Evolutionary conservation across 2,797 vertebrate species (phyloP), one percentile per base, ranked within the genome.

Genomic region (Sebastes cheni): DNA sequence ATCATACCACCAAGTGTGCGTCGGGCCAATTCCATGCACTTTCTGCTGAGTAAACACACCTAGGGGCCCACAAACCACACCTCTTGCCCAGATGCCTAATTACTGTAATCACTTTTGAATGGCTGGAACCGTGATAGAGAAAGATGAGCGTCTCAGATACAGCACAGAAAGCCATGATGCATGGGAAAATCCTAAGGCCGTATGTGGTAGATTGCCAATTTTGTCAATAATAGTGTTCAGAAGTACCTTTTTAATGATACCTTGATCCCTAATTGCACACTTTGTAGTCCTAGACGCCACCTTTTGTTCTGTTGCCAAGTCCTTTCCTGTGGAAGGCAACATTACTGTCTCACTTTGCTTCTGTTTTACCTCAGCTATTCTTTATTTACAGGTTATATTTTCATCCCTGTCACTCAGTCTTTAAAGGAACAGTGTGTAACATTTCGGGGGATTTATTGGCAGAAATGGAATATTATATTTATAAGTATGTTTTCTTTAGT

Each of bases 21-120:
- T 23, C 50, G 75, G 79, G 79, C 74, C 84, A 77, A 66, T 88
- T 88, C 32, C 16, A 39, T 74, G 54, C 73, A 78, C 86, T 86
- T 92, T 92, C 86, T 93, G 92, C 91, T 90, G 91, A 88, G 81
- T 86, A 91, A 89, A 91, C 86, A 88, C 83, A 89, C 92, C 86
- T 76, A 62, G 75, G 77, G 86, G 82, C 87, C 80, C 68, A 22
- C 59, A 82, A 77, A 87, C 83, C 72, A 79, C 82, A 83, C 86
- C 82, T 88, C 82, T 85, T 56, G 46, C 83, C 78, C 89, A 90
- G 91, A 92, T 92, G 91, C 60, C 81, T 88, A 87, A 93, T 92
- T 90, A 89, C 85, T 23, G 42, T 87, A 86, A 93, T 93, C 73
- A 39, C 89, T 84, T 86, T 86, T 85, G 77, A 90, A 93, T 78